Evolutionary conservation across 2,797 vertebrate genomes (phyloP).

Genomic region (Sebastes trivittatus): DNA sequence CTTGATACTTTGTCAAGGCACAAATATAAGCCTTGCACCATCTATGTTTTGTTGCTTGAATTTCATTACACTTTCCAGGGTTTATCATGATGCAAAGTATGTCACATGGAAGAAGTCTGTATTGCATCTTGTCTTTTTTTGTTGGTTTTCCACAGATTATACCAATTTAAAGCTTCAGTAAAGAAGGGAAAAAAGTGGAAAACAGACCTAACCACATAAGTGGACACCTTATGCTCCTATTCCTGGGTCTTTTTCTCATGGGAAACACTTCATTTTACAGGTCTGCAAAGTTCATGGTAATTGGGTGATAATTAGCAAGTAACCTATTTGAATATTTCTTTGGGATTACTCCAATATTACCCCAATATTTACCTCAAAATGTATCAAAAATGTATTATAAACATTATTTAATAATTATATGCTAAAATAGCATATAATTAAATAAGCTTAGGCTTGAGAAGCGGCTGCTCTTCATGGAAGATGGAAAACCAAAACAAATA

Average conservation of each 20-base stretch:
- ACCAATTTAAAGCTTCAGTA: not conserved
- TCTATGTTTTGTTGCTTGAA: not conserved
- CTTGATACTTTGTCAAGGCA: not conserved
- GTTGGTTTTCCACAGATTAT: not conserved
- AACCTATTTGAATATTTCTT: too few species aligned
- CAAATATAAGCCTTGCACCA: not conserved
- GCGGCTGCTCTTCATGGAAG: too few species aligned
- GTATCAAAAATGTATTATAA: too few species aligned
- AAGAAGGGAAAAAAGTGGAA: not conserved
- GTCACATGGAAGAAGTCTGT: not conserved
- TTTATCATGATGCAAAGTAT: not conserved
- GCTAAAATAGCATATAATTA: too few species aligned
- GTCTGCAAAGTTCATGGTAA: too few species aligned
- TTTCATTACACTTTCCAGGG: not conserved
- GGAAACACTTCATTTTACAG: too few species aligned
- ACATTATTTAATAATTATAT: too few species aligned
- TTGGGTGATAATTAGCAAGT: too few species aligned
- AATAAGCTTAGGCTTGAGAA: too few species aligned
- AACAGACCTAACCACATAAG: not conserved
- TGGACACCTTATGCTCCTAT: not conserved
- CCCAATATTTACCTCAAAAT: too few species aligned
- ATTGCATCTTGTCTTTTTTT: not conserved
- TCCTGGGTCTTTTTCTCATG: accelerated
- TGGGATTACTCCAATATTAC: too few species aligned
- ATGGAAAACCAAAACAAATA: too few species aligned